Conservation (phyloP, 1,140 invertebrate genomes). For the Drosophila truncata region DNA sequence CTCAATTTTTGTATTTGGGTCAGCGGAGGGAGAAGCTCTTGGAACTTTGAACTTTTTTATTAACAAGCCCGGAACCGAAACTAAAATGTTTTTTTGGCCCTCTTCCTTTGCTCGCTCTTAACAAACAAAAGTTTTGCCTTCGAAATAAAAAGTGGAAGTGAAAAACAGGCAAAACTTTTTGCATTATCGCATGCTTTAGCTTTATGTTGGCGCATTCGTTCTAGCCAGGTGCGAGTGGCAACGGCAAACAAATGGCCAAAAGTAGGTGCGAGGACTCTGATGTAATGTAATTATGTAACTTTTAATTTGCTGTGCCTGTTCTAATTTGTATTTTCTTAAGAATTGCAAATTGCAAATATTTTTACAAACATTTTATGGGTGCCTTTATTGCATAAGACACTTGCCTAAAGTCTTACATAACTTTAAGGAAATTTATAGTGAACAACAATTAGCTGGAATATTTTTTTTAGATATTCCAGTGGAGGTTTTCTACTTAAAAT, state of each 20-base stretch:
- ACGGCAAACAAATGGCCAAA: constrained; percentile 12
- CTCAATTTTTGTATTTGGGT: constrained; percentile 18
- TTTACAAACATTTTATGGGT: neutral
- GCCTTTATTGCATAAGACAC: neutral
- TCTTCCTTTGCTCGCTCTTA: neutral
- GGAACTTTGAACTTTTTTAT: constrained; percentile 25
- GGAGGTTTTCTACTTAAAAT: too few species aligned
- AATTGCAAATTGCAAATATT: neutral
- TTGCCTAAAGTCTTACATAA: constrained; percentile 3
- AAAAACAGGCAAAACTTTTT: constrained; percentile 23
- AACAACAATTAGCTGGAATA: too few species aligned
- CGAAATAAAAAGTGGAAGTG: constrained; percentile 2
- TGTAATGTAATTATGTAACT: constrained; percentile 13
- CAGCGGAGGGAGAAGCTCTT: constrained; percentile 9
- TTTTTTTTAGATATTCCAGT: too few species aligned
- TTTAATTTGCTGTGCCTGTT: neutral
- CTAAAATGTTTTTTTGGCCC: constrained; percentile 13
- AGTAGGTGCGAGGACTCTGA: neutral
- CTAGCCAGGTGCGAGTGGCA: constrained; percentile 36
- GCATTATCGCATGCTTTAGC: constrained; percentile 20
- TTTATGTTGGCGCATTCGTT: constrained; percentile 23
- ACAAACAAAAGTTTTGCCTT: constrained; percentile 17
- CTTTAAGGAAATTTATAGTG: neutral
- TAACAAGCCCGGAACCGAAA: constrained; percentile 16
- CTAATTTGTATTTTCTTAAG: constrained; percentile 2